phyloP scores from a whole-genome alignment of 2,113 vertebrate genomes.

The Glaucidium brasilianum region DNA sequence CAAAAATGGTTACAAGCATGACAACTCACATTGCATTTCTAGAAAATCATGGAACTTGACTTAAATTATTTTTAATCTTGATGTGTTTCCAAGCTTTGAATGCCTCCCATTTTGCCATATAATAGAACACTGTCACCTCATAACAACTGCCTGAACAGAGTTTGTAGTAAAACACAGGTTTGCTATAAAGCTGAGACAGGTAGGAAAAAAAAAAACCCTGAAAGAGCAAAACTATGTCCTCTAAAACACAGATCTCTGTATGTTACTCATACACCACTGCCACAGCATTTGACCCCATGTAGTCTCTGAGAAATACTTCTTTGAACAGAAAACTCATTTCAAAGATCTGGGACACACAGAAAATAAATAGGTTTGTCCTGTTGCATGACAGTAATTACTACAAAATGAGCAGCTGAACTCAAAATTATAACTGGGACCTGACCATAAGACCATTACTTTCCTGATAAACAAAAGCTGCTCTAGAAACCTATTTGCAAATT shows the following conservation, averaged over 20 bases:
- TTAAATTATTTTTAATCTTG: background rate
- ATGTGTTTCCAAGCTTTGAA: background rate
- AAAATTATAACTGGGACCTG: background rate
- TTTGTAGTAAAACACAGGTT: background rate
- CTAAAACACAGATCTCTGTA: background rate
- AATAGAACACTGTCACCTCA: background rate
- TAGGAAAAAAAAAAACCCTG: no score
- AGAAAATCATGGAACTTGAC: background rate
- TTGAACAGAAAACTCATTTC: background rate
- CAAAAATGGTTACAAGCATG: background rate
- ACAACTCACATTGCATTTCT: background rate
- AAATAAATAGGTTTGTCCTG: background rate
- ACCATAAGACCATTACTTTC: background rate
- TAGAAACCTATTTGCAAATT: background rate
- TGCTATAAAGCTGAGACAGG: background rate
- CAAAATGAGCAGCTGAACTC: background rate
- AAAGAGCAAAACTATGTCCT: background rate
- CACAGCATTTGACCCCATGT: background rate
- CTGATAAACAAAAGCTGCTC: background rate
- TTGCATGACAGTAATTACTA: background rate
- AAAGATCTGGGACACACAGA: background rate
- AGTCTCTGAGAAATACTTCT: background rate
- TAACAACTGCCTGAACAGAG: background rate
- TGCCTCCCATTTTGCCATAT: background rate
- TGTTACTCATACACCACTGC: background rate